Conservation (phyloP, 53 echinoderm and acorn worm species). For the Luidia sarsii region DNA sequence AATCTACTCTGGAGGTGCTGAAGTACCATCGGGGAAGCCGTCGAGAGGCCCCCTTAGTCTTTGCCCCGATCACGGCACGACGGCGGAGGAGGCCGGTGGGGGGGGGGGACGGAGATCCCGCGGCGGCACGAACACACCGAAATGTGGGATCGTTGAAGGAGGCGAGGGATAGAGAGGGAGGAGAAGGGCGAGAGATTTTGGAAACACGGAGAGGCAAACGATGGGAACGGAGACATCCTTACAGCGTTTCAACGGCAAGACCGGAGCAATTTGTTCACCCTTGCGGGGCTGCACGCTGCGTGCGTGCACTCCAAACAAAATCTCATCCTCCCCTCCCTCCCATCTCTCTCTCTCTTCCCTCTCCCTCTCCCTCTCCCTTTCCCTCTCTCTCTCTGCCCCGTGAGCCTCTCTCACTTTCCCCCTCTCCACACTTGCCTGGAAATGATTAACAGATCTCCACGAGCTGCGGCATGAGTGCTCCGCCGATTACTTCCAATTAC, state of each 20-base stretch:
- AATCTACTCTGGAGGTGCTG: conserved; percentile 30
- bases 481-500: conserved; percentile 55
- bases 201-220: too few relatives aligned
- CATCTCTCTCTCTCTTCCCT: background rate
- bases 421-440: conserved; percentile 21
- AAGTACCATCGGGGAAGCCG: conserved; percentile 42
- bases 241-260: too few relatives aligned
- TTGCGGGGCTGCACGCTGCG: too few relatives aligned
- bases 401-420: background rate
- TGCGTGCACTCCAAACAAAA: too few relatives aligned
- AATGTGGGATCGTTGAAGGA: too few relatives aligned
- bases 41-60: background rate
- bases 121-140: too few relatives aligned
- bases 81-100: background rate
- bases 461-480: conserved; percentile 38
- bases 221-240: too few relatives aligned
- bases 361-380: background rate
- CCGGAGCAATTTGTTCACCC: conserved; percentile 29
- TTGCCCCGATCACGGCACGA: background rate
- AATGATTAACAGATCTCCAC: conserved; percentile 51
- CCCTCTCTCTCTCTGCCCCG: background rate
- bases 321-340: too few relatives aligned
- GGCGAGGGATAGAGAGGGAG: conserved; percentile 1
- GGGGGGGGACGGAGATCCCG: too few relatives aligned
- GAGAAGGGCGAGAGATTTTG: too few relatives aligned